Conservation (phyloP, 2,888 invertebrate species). For the Lingula anatina region DNA sequence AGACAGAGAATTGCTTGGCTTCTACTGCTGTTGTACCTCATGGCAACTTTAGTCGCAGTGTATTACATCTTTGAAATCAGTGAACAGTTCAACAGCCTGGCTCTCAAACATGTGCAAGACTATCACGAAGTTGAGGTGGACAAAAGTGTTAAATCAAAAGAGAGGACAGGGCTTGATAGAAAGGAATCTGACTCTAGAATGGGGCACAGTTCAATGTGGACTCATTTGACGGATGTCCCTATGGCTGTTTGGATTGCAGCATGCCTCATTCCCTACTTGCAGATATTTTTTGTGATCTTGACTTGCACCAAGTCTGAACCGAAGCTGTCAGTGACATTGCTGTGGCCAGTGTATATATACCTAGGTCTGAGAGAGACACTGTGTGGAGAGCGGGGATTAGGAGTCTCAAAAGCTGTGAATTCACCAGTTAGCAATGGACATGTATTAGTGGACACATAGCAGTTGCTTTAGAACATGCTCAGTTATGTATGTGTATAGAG, state of each 20-base stretch:
- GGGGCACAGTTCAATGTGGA: conserved; percentile 11
- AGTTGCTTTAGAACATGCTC: too few species aligned
- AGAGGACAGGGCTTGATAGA: neutral
- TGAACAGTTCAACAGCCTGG: conserved; percentile 35
- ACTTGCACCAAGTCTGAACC: conserved; percentile 42
- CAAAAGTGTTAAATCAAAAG: conserved; percentile 3
- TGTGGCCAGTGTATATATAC: too few species aligned
- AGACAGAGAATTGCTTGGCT: conserved; percentile 46
- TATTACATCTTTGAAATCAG: conserved; percentile 47
- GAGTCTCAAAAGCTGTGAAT: too few species aligned
- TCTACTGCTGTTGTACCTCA: conserved; percentile 27
- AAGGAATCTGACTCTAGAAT: neutral
- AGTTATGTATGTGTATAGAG: too few species aligned
- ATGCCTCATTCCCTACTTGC: conserved; percentile 34
- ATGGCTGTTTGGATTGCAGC: conserved; percentile 31
- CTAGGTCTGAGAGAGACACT: too few species aligned
- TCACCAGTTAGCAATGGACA: too few species aligned
- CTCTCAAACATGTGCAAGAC: conserved; percentile 36
- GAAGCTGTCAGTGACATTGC: conserved; percentile 29
- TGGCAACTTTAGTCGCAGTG: conserved; percentile 28
- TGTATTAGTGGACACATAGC: too few species aligned
- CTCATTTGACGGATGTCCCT: conserved; percentile 39
- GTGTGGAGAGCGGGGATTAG: too few species aligned
- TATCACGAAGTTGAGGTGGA: conserved; percentile 17
- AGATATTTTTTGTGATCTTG: conserved; percentile 38